Evolutionary conservation across 2,797 vertebrate genomes (phyloP).

Genomic region (Botia almorhae): DNA sequence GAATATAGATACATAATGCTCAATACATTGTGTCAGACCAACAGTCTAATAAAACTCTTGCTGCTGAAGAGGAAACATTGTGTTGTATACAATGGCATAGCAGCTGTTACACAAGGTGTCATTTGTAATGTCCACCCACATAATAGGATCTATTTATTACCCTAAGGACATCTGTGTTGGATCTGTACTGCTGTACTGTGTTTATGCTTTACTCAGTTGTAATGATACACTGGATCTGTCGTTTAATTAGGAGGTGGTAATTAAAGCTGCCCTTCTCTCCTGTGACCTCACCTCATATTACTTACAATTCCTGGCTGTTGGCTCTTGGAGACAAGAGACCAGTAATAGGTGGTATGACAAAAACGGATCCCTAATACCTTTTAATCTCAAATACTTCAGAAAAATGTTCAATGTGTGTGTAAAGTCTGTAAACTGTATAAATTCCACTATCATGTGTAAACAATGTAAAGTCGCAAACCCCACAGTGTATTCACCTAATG

Average conservation of each 20-base stretch:
- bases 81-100: neutral
- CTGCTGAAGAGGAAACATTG: slow-evolving; percentile 12
- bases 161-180: slow-evolving; percentile 25
- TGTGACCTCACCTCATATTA: neutral
- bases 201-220: slow-evolving; percentile 16
- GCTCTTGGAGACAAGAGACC: too few relatives aligned
- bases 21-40: neutral
- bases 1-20: neutral
- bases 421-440: too few relatives aligned
- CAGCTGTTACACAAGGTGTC: slow-evolving; percentile 11
- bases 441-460: too few relatives aligned
- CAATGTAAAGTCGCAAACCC: neutral
- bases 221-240: slow-evolving; percentile 6
- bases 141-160: slow-evolving; percentile 25
- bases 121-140: slow-evolving; percentile 19
- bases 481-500: neutral
- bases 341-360: too few relatives aligned
- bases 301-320: neutral
- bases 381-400: too few relatives aligned
- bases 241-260: slow-evolving; percentile 27
- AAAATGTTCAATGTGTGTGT: too few relatives aligned
- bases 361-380: too few relatives aligned
- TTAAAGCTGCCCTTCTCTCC: slow-evolving; percentile 26
- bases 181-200: slow-evolving; percentile 4
- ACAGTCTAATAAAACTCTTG: neutral